Base-by-base conservation (phyloP, 2,797 vertebrate genomes). In the Molossus alvarezi region DNA sequence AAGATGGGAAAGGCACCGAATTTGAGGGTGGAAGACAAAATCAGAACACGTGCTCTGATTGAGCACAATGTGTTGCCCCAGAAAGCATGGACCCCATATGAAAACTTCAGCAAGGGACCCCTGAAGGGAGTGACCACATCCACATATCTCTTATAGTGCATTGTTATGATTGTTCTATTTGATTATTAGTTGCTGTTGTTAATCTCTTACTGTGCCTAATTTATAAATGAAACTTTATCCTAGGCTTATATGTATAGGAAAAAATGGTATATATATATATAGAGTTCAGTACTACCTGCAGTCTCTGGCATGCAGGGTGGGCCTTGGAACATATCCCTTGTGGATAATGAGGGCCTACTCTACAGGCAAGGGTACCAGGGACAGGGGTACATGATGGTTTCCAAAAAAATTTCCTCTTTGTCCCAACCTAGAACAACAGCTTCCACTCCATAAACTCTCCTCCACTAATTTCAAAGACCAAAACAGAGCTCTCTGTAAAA, bases 381-480 rank as follows among this genome's bases (percentile, higher is more conserved):
- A n/a, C 0, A 55, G 80, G 57, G 85, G 77, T 0, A 17, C 79
- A 88, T 13, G 94, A 25, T 83, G 29, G 69, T 57, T 69, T 95
- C 25, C 91, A 51, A 96, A 41, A 93, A 93, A 93, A 82, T 91
- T 48, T 51, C 89, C 45, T 73, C 3, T 18, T 95, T 33, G 14
- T 8, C 37, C 62, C 51, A 6, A 55, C 53, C 10, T 67, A 12
- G 37, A 83, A 45, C 25, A 75, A 48, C 3, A 72, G 17, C 20
- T n/a, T 94, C 84, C 9, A 93, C 15, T 11, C 75, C 57, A 95
- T 91, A 91, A 96, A 88, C 27, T 64, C 23, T 90, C 55, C 88
- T 48, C 37, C 0, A 3, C 37, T 94, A 48, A 20, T 73, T 95
- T 13, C 15, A 55, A 96, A 94, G 48, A 92, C 45, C 37, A 87